These are phyloP conservation scores for Dorcus parallelipipedus DNA, from an alignment of 2,888 invertebrate genomes.

Conservation along the genomic window DNA sequence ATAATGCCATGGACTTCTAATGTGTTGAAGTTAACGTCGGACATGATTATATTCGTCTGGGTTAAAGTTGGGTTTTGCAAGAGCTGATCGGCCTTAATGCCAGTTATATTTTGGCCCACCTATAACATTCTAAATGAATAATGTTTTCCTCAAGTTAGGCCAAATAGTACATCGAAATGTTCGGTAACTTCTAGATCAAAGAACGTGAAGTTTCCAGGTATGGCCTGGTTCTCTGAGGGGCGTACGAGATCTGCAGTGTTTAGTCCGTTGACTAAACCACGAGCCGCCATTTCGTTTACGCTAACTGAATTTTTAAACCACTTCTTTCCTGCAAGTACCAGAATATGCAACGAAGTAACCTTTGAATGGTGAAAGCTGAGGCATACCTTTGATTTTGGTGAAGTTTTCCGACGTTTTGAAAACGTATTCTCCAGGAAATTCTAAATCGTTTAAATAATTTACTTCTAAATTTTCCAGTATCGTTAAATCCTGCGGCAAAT, in stretches of 20 bases:
- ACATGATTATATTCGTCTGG: constrained; percentile 44
- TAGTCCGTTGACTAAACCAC: constrained; percentile 50
- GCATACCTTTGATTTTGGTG: constrained; percentile 45
- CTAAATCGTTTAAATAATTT: constrained; percentile 48
- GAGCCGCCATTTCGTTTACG: constrained; percentile 41
- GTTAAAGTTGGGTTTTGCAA: constrained; percentile 50
- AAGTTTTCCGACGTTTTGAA: constrained; percentile 38
- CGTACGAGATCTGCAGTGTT: constrained; percentile 51
- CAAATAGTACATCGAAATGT: constrained; percentile 46
- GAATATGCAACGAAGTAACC: not conserved
- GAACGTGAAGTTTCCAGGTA: constrained; percentile 52
- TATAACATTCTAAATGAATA: constrained; percentile 32
- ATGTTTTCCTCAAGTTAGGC: not conserved
- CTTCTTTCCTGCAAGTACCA: constrained; percentile 44
- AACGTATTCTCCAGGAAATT: constrained; percentile 55
- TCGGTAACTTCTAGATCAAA: constrained; percentile 52
- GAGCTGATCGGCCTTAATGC: constrained; percentile 45
- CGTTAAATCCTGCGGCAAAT: constrained; percentile 45
- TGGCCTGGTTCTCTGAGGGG: constrained; percentile 47
- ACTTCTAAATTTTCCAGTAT: constrained; percentile 40
- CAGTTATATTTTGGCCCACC: constrained; percentile 52
- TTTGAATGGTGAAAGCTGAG: not conserved
- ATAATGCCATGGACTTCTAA: constrained; percentile 54
- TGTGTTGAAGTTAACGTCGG: constrained; percentile 50
- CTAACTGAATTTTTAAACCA: constrained; percentile 47